Base-by-base conservation (phyloP, 2,888 invertebrate genomes). In the Phrixothrix hirtus region DNA sequence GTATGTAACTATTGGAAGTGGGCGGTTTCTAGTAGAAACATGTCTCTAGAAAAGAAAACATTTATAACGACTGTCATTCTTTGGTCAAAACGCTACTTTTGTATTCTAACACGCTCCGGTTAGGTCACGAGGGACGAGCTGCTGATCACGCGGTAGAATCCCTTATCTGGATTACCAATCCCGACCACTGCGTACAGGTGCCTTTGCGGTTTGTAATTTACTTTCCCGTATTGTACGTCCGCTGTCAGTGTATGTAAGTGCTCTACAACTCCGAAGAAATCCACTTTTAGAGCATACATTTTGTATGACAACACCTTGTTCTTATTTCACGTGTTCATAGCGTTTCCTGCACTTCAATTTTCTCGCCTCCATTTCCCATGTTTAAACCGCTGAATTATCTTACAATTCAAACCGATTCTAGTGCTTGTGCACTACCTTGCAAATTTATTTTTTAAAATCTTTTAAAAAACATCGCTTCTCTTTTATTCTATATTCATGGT, bases 201-300 rank as follows among this genome's bases (percentile, higher is more conserved):
- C 64, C 62, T 65, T 62, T 67, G 65, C 64, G 70, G 59, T 67
- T 70, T 67, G 65, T 70, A 70, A 69, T 69, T 66, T 67, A 66
- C 63, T 64, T 62, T 58, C 58, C 59, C 50, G 48, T 55, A 37
- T 43, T 31, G 42, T 32, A 37, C 35, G 38, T 21, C 43, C 38
- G 48, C 54, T 52, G 44, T 53, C 46, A 54, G 46, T n/a, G n/a
- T 50, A 41, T 47, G 43, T 52, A 52, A 52, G 44, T 42, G 52
- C 46, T 57, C 57, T 47, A 46, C 55, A 51, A 55, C 56, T 55
- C 45, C 55, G 43, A 63, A 66, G 66, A 68, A 72, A 72, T 73
- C 69, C 71, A 70, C 72, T 73, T 67, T 69, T 70, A 66, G 60
- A 62, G 60, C 70, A 73, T 73, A 67, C 71, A 73, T 73, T 69